Base-by-base conservation (phyloP, 2,113 vertebrate species). In the Eclectus roratus region DNA sequence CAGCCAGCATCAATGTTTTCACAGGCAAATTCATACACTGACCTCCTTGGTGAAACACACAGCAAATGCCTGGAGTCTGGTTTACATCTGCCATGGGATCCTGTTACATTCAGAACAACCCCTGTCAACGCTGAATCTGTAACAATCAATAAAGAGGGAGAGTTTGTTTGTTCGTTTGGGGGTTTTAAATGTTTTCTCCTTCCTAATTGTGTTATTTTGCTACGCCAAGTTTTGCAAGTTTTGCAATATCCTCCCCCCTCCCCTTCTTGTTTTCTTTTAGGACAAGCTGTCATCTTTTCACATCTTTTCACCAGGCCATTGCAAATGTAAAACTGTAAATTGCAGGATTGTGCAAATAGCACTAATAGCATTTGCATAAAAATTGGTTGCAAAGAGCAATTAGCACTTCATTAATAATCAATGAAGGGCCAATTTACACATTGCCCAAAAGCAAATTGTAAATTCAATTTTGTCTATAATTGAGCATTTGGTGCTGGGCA, bases 361-460 rank as follows among this genome's bases (percentile, higher is more conserved):
- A 97, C 94, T 96, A 97, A 93, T 96, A 97, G 96, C 94, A 91
- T 97, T 96, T 93, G 83, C 97, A 97, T 98, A 97, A 97, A 97
- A 98, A 98, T 97, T 94, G 97, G 98, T 97, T 98, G 97, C 97
- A 97, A 97, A 97, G 97, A 98, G 97, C 98, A 98, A 98, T 98
- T 98, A 98, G 97, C 98, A 98, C 98, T 97, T 98, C 98, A 98
- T 98, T 98, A 98, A 98, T 98, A 98, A 98, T 98, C 98, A 97
- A 97, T 97, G 98, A 98, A 98, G 96, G 96, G 97, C 98, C 97
- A 98, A 98, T 98, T 98, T 98, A 97, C 98, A 98, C 98, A 85
- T 97, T 96, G 97, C 97, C 98, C 97, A 96, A 97, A 98, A 98
- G 97, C 97, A 97, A 98, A 97, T 97, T 97, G 96, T 97, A 97